Base-by-base conservation (phyloP, 1,140 invertebrate genomes). In the Drosophila pseudoananassae region DNA sequence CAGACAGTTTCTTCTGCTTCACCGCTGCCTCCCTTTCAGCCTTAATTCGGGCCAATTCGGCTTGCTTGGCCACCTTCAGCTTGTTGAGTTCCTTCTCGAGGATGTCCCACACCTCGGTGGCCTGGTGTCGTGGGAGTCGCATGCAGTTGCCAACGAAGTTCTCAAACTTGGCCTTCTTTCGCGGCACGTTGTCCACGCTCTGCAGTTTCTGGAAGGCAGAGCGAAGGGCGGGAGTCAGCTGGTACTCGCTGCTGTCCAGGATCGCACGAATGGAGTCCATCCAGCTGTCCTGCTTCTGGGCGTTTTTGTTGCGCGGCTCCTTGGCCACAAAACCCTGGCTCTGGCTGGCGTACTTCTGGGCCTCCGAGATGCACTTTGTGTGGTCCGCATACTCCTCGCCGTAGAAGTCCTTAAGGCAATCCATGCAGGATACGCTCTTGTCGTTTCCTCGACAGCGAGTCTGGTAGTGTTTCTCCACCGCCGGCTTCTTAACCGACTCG, bases 311-410 rank as follows among this genome's bases (percentile, higher is more conserved):
- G 43, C 94, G 93, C 40, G 92, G 92, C 50, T 94, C 88, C 92
- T 97, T 97, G 20, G 94, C 93, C 59, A 95, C 94, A 92, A 95
- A 98, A 70, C 96, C 95, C 92, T 96, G 96, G 10, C 95, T 97
- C 33, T 88, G 83, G 38, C 80, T 88, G 29, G 96, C 96, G 90
- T 99, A 99, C 77, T 97, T 95, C 92, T 99, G 95, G 43, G 96
- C 95, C 93, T 99, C 98, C 3, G 95, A 96, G 40, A 99, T 94
- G 92, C 98, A 99, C 93, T 98, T 97, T n/a, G 93, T 97, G 91
- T 99, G 98, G 3, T 92, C 92, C 20, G 94, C 93, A 92, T 97
- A 98, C 36, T 96, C 96, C 70, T 98, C 93, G 1, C 94, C 95
- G 75, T 96, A 97, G 89, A 91, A 94, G 92, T 98, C 97, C 92